phyloP scores from a whole-genome alignment of 2,888 invertebrate genomes.

The Corythucha ciliata region DNA sequence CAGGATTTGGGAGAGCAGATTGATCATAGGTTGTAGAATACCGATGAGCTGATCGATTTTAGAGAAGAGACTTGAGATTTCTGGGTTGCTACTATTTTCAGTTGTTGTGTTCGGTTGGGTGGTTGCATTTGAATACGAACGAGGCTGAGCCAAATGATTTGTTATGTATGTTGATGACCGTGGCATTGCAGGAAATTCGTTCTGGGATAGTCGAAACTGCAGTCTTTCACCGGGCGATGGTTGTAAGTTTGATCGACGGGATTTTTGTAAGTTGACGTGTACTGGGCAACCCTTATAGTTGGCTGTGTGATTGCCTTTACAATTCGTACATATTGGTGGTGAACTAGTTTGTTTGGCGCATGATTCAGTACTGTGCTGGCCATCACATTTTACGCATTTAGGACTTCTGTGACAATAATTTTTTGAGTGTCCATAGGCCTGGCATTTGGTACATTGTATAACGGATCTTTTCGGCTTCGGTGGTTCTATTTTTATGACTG shows the following conservation, averaged over 20 bases:
- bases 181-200: too few relatives aligned
- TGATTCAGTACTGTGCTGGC: conserved; percentile 5
- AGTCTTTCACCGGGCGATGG: too few relatives aligned
- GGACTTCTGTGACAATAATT: conserved; percentile 14
- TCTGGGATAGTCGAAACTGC: too few relatives aligned
- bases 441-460: conserved; percentile 14
- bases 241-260: too few relatives aligned
- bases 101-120: too few relatives aligned
- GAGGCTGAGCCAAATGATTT: too few relatives aligned
- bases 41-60: too few relatives aligned
- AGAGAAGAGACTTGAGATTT: too few relatives aligned
- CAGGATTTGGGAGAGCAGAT: conserved; percentile 4
- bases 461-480: conserved; percentile 11
- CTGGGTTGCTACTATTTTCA: too few relatives aligned
- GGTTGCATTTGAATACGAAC: too few relatives aligned
- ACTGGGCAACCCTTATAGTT: conserved; percentile 17
- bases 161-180: too few relatives aligned
- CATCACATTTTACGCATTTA: conserved; percentile 15
- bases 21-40: conserved; percentile 9
- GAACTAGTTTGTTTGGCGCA: background rate
- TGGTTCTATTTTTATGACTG: conserved; percentile 13
- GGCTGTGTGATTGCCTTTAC: conserved; percentile 11
- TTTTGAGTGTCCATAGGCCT: conserved; percentile 11
- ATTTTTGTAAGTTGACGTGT: conserved; percentile 3
- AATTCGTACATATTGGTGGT: conserved; percentile 11